Evolutionary conservation across 2,888 invertebrate species (phyloP), one percentile per base, ranked within the genome.

Genomic region (Salpingus planirostris): DNA sequence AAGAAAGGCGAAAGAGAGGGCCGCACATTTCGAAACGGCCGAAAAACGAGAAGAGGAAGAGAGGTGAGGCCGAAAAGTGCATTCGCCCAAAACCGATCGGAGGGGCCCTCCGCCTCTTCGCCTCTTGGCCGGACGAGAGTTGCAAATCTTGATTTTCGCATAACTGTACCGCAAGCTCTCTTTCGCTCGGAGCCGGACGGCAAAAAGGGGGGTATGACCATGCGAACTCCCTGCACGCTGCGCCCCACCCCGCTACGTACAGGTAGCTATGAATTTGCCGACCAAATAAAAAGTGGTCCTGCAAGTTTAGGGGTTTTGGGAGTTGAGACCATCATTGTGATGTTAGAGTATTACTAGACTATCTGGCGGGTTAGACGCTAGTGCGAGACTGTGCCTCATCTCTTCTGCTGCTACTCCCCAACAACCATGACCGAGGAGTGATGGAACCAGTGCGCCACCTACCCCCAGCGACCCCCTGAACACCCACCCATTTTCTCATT

Each of bases 231-330:
- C 44, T 38, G 46, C 38, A 52, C 56, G 48, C 49, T 48, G 56
- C 53, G 52, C 51, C 46, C 50, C 49, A 49, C 53, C 48, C 57
- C 47, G 54, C 54, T 47, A 50, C 56, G 59, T 35, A 38, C 63
- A 66, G 66, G 67, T 69, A 68, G 69, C 70, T 71, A 70, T 71
- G 72, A 71, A 71, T 71, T 71, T 68, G 70, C 70, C 67, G 69
- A 69, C 68, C 68, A 69, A 68, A 70, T 70, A 71, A 71, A 71
- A 71, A 71, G 71, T 69, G 69, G 71, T 70, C 71, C 70, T 69
- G 68, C 71, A 68, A 70, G 68, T 71, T 70, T 70, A 69, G 70
- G 63, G 62, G 61, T 58, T 60, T 58, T 54, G 57, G 62, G 57
- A 59, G 57, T 58, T 47, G 52, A 47, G 50, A 54, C 54, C 52